These are phyloP conservation scores for Augochlora pura DNA, from an alignment of 1,140 invertebrate species.

Conservation along the genomic window DNA sequence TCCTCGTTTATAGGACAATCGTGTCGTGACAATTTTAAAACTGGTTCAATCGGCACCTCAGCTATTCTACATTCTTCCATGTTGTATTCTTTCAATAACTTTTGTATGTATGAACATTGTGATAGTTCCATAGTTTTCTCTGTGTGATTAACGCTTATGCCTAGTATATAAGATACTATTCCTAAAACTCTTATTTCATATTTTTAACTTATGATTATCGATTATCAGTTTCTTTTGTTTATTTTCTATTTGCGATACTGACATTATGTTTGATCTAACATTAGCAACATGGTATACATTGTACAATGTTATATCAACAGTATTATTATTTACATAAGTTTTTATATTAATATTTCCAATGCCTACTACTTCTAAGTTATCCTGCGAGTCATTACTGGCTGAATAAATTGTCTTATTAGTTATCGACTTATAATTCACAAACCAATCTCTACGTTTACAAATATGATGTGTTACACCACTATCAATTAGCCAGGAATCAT, in stretches of 20 bases:
- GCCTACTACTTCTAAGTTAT: constrained; percentile 16
- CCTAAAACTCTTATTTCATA: neutral
- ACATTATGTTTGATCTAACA: constrained; percentile 29
- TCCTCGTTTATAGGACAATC: too few species aligned
- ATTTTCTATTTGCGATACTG: constrained; percentile 27
- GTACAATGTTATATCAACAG: constrained; percentile 1
- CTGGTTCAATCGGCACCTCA: too few species aligned
- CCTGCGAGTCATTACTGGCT: neutral
- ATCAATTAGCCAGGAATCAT: constrained; percentile 32
- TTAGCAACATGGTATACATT: constrained; percentile 33
- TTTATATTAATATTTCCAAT: constrained; percentile 11
- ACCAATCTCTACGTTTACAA: constrained; percentile 21
- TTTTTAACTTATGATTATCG: too few species aligned
- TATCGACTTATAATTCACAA: constrained; percentile 7
- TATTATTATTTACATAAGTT: constrained; percentile 14
- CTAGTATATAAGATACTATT: too few species aligned
- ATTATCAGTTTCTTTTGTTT: constrained; percentile 1
- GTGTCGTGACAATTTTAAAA: too few species aligned
- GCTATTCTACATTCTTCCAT: too few species aligned
- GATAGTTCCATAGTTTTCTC: neutral
- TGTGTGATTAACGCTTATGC: too few species aligned
- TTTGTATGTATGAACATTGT: neutral
- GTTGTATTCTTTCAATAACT: too few species aligned
- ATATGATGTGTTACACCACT: constrained; percentile 20
- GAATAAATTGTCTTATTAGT: neutral